phyloP scores from a whole-genome alignment of 2,797 vertebrate species.

The Sebastes ruberrimus region DNA sequence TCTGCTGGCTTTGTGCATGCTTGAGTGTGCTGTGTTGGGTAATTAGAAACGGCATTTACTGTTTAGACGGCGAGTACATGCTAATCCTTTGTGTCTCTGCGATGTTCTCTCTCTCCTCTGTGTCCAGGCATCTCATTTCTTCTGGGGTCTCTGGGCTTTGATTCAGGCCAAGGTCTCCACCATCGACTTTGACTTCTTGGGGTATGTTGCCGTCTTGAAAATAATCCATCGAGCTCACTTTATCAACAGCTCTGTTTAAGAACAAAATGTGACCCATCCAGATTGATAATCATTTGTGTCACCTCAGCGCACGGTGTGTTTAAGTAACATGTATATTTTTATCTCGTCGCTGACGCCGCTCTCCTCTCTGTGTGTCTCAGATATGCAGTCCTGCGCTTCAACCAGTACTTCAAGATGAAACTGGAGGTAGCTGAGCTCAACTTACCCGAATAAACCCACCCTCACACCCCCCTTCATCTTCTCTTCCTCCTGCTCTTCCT shows the following conservation, averaged over 20 bases:
- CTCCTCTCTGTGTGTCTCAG: slow-evolving; percentile 68
- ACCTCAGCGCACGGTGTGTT: background rate
- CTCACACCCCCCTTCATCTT: background rate
- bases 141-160: slow-evolving; percentile 95
- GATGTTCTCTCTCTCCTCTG: background rate
- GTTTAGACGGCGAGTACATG: background rate
- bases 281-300: background rate
- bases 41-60: slow-evolving; percentile 41
- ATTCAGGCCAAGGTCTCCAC: slow-evolving; percentile 96
- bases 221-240: background rate
- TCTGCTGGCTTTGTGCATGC: slow-evolving; percentile 14
- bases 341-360: slow-evolving; percentile 1
- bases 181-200: slow-evolving; percentile 95
- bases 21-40: slow-evolving; percentile 21
- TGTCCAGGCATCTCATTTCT: slow-evolving; percentile 92
- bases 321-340: background rate
- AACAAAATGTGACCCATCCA: slow-evolving; percentile 12
- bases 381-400: slow-evolving; percentile 95
- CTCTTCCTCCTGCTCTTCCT: slow-evolving; percentile 23
- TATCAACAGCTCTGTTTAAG: background rate
- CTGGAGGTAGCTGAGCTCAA: slow-evolving; percentile 85
- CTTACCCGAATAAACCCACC: slow-evolving; percentile 86
- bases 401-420: slow-evolving; percentile 99
- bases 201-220: slow-evolving; percentile 79
- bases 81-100: slow-evolving; percentile 12